phyloP scores from a whole-genome alignment of 2,113 vertebrate genomes.

The Miniopterus natalensis region DNA sequence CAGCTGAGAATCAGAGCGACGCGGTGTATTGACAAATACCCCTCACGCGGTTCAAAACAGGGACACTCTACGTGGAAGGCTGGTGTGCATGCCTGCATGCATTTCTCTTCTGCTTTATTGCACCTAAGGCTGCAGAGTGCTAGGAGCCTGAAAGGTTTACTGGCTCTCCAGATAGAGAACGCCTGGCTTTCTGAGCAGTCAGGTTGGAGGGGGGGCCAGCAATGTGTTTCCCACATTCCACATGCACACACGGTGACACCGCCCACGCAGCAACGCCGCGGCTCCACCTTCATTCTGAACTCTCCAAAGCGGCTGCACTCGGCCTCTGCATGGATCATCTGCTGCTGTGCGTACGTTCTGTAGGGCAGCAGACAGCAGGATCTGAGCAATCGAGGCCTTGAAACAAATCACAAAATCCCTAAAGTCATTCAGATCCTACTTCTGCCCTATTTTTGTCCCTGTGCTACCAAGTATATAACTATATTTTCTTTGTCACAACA shows the following conservation, averaged over 20 bases:
- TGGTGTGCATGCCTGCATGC: accelerated
- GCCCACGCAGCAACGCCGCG: background rate
- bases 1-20: background rate
- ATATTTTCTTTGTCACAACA: background rate
- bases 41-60: background rate
- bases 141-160: background rate
- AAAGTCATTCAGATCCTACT: background rate
- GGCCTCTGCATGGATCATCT: background rate
- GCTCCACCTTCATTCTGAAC: background rate
- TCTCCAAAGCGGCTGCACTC: background rate
- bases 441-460: background rate
- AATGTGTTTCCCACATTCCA: background rate
- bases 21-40: background rate
- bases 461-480: background rate
- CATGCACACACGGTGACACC: background rate
- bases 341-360: background rate
- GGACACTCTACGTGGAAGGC: background rate
- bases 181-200: background rate
- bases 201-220: background rate
- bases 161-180: background rate
- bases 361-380: background rate
- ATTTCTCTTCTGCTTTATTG: background rate
- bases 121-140: background rate
- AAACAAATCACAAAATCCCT: background rate
- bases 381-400: background rate